Conservation (phyloP, 2,888 invertebrate genomes). For the Hetaerina titia region DNA sequence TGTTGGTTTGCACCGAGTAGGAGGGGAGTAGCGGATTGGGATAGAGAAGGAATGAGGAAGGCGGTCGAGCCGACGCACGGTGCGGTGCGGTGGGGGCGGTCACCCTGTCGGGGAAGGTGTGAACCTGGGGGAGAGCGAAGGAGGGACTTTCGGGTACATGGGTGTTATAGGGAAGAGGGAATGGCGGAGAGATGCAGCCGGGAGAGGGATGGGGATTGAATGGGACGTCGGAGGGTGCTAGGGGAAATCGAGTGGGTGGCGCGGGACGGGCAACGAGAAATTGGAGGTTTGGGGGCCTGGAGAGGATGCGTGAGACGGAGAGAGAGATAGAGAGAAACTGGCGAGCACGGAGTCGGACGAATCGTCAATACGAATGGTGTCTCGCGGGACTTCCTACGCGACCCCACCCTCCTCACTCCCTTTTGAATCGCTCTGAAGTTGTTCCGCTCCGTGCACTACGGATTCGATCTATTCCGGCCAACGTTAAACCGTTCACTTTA, state of each 20-base stretch:
- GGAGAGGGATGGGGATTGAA: neutral
- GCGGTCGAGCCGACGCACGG: neutral
- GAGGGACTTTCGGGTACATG: neutral
- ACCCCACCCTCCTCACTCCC: neutral
- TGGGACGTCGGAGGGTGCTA: neutral
- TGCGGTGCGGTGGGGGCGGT: neutral
- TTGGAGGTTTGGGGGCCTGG: neutral
- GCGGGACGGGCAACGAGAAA: neutral
- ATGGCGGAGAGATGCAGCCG: neutral
- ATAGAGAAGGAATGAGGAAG: neutral
- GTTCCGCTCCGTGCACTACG: neutral
- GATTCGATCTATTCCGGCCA: neutral
- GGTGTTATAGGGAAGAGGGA: neutral
- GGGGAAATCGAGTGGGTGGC: neutral
- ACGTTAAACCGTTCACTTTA: slow-evolving; percentile 9
- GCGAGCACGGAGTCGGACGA: neutral
- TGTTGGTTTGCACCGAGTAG: neutral
- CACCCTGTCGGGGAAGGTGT: neutral
- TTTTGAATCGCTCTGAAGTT: neutral
- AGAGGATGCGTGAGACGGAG: neutral
- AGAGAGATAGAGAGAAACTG: neutral
- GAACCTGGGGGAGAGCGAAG: neutral
- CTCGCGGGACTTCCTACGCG: neutral
- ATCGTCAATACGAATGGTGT: neutral
- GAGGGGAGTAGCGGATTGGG: neutral